These are phyloP conservation scores for Carettochelys insculpta DNA, from an alignment of 2,113 vertebrate genomes.

Conservation along the genomic window DNA sequence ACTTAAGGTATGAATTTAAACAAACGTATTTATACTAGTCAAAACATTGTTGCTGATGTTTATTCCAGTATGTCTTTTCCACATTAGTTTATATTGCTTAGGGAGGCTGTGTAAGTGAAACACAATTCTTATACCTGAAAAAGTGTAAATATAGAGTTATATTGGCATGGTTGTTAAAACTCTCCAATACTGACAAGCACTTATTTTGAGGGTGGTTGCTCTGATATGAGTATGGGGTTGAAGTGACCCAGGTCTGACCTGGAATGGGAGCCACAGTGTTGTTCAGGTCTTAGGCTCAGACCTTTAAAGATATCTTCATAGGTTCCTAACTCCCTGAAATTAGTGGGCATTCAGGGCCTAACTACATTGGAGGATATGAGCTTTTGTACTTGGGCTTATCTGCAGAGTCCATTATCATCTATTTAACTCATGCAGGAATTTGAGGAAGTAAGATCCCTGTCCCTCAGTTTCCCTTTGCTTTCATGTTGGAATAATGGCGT, in stretches of 20 bases:
- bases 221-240: background rate
- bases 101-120: background rate
- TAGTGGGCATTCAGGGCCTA: background rate
- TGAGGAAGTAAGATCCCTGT: background rate
- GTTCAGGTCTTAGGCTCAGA: background rate
- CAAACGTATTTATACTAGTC: rapidly evolving
- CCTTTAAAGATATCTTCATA: background rate
- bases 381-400: background rate
- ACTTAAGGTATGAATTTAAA: background rate
- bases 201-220: background rate
- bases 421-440: background rate
- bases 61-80: rapidly evolving
- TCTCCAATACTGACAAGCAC: background rate
- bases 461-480: background rate
- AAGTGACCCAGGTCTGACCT: background rate
- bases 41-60: rapidly evolving
- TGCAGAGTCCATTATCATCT: background rate
- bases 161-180: background rate
- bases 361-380: background rate
- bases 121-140: background rate
- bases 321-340: background rate
- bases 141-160: background rate
- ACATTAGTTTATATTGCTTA: rapidly evolving
- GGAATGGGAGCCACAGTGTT: background rate
- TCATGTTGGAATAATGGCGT: background rate